Conservation (phyloP, 2,113 vertebrate species). For the Neolamprologus devosi region DNA sequence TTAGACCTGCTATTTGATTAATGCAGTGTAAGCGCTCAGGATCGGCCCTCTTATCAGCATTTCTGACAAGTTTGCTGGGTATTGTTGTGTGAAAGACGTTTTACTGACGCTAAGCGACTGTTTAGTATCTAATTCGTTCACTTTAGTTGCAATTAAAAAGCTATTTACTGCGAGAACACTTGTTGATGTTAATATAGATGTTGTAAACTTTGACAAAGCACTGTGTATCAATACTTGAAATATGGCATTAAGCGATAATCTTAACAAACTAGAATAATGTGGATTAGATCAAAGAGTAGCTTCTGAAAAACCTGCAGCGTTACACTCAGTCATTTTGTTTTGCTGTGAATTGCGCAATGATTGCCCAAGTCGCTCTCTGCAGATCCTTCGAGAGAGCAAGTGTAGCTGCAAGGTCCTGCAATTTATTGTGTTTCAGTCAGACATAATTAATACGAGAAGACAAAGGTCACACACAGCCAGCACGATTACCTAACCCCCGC, state of each 20-base stretch:
- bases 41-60: slow-evolving; percentile 95
- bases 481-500: slow-evolving; percentile 53
- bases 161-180: slow-evolving; percentile 67
- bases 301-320: neutral
- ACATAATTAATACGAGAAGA: slow-evolving; percentile 62
- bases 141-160: slow-evolving; percentile 75
- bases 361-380: neutral
- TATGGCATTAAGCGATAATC: slow-evolving; percentile 9
- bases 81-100: slow-evolving; percentile 86
- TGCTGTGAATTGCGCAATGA: neutral
- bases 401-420: slow-evolving; percentile 8
- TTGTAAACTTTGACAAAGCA: slow-evolving; percentile 67
- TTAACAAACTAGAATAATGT: slow-evolving; percentile 14
- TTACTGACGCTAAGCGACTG: slow-evolving; percentile 77
- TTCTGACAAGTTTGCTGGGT: slow-evolving; percentile 93
- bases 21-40: slow-evolving; percentile 93
- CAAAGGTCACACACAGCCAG: slow-evolving; percentile 55
- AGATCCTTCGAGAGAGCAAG: neutral
- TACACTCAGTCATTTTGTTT: neutral
- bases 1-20: slow-evolving; percentile 99
- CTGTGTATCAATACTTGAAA: slow-evolving; percentile 35
- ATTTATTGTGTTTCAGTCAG: slow-evolving; percentile 58
- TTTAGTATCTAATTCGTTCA: slow-evolving; percentile 75
- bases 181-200: slow-evolving; percentile 75
- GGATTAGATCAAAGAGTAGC: neutral